Conservation (phyloP, 2,113 vertebrate genomes). For the Pimephales promelas region DNA sequence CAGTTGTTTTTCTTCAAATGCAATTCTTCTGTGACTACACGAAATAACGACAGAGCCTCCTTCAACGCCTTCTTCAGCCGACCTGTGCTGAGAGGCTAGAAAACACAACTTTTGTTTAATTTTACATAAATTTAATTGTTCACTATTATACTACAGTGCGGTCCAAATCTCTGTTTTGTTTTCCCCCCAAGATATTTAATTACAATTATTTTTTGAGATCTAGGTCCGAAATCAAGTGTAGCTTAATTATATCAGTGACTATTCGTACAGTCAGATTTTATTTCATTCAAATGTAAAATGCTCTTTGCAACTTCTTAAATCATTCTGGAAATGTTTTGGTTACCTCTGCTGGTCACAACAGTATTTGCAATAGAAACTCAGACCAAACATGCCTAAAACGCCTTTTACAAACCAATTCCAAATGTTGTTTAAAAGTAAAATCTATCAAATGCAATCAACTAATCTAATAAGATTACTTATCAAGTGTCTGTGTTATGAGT, state of each 20-base stretch:
- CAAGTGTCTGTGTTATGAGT: no score
- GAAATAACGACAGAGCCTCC: not conserved
- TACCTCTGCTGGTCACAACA: no score
- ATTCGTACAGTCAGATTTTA: not conserved
- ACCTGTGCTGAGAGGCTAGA: not conserved
- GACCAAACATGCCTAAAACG: no score
- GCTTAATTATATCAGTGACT: not conserved
- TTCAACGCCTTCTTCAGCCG: not conserved
- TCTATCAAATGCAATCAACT: no score
- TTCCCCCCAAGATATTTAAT: no score
- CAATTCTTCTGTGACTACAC: not conserved
- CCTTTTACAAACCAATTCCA: no score
- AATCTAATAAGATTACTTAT: no score
- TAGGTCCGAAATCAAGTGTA: not conserved
- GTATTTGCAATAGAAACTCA: no score
- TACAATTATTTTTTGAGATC: not conserved
- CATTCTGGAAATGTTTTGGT: no score
- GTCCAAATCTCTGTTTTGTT: not conserved
- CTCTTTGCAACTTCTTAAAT: not conserved
- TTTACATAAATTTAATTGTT: not conserved
- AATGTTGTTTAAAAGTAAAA: no score
- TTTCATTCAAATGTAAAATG: not conserved
- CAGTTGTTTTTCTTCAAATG: not conserved
- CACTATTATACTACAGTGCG: not conserved
- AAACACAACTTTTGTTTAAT: not conserved